Base-by-base conservation (phyloP, 2,113 vertebrate genomes). In the Crotophaga sulcirostris region DNA sequence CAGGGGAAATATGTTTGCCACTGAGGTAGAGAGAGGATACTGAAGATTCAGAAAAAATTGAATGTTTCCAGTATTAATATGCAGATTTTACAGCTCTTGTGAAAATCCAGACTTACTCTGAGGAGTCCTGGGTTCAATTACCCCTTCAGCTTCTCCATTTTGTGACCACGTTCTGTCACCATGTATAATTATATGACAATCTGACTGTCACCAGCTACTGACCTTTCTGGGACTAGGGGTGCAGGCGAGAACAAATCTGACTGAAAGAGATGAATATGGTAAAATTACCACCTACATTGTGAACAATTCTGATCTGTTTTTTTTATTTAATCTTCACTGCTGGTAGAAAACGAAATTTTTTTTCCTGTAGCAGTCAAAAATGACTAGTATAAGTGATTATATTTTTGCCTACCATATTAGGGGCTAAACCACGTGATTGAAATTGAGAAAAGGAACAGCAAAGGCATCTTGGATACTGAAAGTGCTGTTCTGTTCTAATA, bases 161-260 rank as follows among this genome's bases (percentile, higher is more conserved):
- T 67, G 24, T 67, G 38, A 38, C 26, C 4, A 2, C 20, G 6
- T 70, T 44, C 73, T 75, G 49, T 91, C 49, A 56, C n/a, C 13
- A 47, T 0, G n/a, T n/a, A 0, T 12, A 20, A 29, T 6, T 56
- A 73, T 13, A 16, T 12, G 51, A 38, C 33, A 52, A 72, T 66
- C 59, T 76, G n/a, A 34, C 38, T 92, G 28, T 40, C 7, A 29
- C 34, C 44, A 83, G 3, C n/a, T 58, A 40, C 42, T 89, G n/a
- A 15, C 82, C 26, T 58, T 72, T 36, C 72, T 54, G 25, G 11
- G 21, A 47, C 38, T 67, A 23, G 54, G 36, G 60, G 25, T 36
- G 20, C 45, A 52, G 49, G n/a, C n/a, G n/a, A 52, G 58, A 81
- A 52, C 52, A 81, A 78, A 29, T 40, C 63, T 40, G 26, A 7